Evolutionary conservation across 1,140 invertebrate genomes (phyloP).

Genomic region (Eumeta japonica): DNA sequence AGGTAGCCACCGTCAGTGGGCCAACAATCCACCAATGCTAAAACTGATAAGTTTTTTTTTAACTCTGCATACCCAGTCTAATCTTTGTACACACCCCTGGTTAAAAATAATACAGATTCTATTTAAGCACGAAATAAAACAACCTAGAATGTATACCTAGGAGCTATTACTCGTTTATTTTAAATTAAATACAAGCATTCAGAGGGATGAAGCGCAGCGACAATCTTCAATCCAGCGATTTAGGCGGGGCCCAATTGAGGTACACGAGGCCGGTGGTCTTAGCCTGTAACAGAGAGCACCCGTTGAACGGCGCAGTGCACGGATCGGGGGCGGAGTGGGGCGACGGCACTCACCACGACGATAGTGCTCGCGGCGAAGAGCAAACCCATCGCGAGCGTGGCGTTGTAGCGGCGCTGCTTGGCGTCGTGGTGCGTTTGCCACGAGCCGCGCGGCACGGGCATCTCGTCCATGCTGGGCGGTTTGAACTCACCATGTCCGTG

Average conservation of each 20-base stretch:
- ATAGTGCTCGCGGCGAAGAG: slow-evolving; percentile 58
- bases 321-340: too few relatives aligned
- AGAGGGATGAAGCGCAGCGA: too few relatives aligned
- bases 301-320: not conserved
- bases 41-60: too few relatives aligned
- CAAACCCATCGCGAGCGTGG: slow-evolving; percentile 64
- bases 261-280: slow-evolving; percentile 60
- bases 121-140: too few relatives aligned
- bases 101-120: too few relatives aligned
- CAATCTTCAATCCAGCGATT: slow-evolving; percentile 56
- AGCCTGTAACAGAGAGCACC: slow-evolving; percentile 41
- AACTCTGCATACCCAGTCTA: too few relatives aligned
- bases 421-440: slow-evolving; percentile 69
- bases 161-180: too few relatives aligned
- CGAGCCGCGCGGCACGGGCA: slow-evolving; percentile 70
- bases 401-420: slow-evolving; percentile 68
- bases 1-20: too few relatives aligned
- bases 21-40: too few relatives aligned
- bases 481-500: slow-evolving; percentile 33
- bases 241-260: slow-evolving; percentile 62
- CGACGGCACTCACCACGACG: slow-evolving; percentile 56
- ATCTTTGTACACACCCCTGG: too few relatives aligned
- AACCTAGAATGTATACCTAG: too few relatives aligned
- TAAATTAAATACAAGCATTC: too few relatives aligned
- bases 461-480: slow-evolving; percentile 66